phyloP scores from a whole-genome alignment of 2,113 vertebrate species.

The Genyomyrus donnyi region DNA sequence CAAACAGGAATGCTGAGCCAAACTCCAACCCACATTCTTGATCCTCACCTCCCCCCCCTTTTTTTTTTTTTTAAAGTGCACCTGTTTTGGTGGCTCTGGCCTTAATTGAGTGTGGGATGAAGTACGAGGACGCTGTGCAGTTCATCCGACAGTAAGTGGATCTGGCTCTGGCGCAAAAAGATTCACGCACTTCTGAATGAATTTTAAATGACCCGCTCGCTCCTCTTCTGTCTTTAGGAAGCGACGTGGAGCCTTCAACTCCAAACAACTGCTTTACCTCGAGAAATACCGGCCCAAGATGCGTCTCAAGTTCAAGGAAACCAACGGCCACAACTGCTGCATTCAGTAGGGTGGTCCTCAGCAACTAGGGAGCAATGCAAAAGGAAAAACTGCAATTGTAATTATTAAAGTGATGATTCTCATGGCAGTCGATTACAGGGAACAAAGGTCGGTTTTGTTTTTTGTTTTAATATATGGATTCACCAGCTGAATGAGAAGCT shows the following conservation, averaged over 20 bases:
- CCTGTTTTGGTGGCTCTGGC: constrained; percentile 95
- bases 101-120: constrained; percentile 95
- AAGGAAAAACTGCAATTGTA: constrained; percentile 9
- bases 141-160: constrained; percentile 95
- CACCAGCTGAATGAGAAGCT: constrained; percentile 65
- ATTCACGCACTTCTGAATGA: neutral
- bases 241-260: constrained; percentile 98
- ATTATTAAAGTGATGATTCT: constrained; percentile 54
- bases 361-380: constrained; percentile 16
- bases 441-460: constrained; percentile 48
- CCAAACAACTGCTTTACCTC: constrained; percentile 98
- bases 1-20: constrained; percentile 6
- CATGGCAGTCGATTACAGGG: constrained; percentile 43
- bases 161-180: neutral
- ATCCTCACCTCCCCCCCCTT: neutral
- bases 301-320: constrained; percentile 89
- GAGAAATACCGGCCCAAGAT: constrained; percentile 98
- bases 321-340: constrained; percentile 86
- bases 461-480: constrained; percentile 44
- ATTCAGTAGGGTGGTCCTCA: constrained; percentile 70
- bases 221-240: constrained; percentile 65
- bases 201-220: neutral
- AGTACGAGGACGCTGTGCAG: constrained; percentile 98
- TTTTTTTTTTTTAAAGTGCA: constrained; percentile 57
- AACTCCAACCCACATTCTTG: constrained; percentile 1